phyloP scores from a whole-genome alignment of 2,113 vertebrate genomes.

The Leiothrix lutea region DNA sequence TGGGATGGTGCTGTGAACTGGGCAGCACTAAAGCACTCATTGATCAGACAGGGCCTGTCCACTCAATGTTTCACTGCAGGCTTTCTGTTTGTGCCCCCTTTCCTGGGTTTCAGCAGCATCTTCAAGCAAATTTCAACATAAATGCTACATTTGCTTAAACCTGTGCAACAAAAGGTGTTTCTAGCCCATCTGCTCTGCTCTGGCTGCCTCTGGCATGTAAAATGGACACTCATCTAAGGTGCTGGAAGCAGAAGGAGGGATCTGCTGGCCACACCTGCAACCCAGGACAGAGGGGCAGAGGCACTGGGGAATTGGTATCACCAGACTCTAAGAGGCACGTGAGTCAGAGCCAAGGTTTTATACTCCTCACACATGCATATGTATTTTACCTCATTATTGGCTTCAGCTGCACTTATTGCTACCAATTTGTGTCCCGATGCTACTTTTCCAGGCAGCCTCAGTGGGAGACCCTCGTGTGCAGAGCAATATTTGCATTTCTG shows the following conservation, averaged over 20 bases:
- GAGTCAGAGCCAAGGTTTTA: not conserved
- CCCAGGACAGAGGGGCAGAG: not conserved
- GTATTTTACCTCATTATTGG: conserved; percentile 44
- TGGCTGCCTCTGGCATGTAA: not conserved
- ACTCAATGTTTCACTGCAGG: conserved; percentile 25
- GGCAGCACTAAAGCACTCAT: not conserved
- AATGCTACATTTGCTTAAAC: conserved; percentile 62
- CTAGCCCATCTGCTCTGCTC: conserved; percentile 20
- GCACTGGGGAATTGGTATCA: not conserved
- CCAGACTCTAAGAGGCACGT: not conserved
- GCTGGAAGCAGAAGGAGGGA: not conserved
- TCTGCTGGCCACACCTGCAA: not conserved
- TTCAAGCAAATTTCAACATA: conserved; percentile 62
- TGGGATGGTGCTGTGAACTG: not conserved
- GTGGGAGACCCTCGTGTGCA: conserved; percentile 15
- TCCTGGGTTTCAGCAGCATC: conserved; percentile 50
- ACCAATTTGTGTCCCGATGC: not conserved
- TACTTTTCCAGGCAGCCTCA: conserved; percentile 35
- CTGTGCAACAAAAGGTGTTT: conserved; percentile 17
- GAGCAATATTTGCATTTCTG: conserved; percentile 48
- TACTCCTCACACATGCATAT: conserved; percentile 2
- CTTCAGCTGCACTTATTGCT: conserved; percentile 31
- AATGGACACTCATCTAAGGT: not conserved
- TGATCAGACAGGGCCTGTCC: conserved; percentile 23
- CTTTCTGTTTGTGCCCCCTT: conserved; percentile 50